Conservation (phyloP, 1,140 invertebrate species). For the Manduca sexta region DNA sequence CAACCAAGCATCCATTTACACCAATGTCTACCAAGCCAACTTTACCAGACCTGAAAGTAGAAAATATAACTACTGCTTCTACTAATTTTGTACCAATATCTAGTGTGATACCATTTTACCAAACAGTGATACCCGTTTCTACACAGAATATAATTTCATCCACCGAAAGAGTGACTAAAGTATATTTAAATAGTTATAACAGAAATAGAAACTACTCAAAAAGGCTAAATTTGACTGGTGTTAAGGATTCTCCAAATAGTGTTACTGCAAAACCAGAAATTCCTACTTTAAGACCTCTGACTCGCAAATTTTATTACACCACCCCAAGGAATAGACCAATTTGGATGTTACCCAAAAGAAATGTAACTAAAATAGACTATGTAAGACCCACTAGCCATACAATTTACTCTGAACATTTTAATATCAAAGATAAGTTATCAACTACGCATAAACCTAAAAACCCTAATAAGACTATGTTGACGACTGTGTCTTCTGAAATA, state of each 20-base stretch:
- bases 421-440: slow-evolving; percentile 53
- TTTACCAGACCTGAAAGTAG: slow-evolving; percentile 21
- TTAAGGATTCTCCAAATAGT: slow-evolving; percentile 54
- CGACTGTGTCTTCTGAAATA: slow-evolving; percentile 59
- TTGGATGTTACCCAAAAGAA: slow-evolving; percentile 56
- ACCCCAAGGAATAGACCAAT: slow-evolving; percentile 54
- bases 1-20: slow-evolving; percentile 25
- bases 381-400: slow-evolving; percentile 31
- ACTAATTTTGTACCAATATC: slow-evolving; percentile 25
- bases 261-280: slow-evolving; percentile 39
- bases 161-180: slow-evolving; percentile 33
- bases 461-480: slow-evolving; percentile 35
- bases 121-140: slow-evolving; percentile 36
- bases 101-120: slow-evolving; percentile 21
- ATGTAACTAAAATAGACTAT: slow-evolving; percentile 29
- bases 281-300: slow-evolving; percentile 28
- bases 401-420: slow-evolving; percentile 63
- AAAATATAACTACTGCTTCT: slow-evolving; percentile 24
- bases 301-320: slow-evolving; percentile 49
- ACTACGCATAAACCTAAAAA: slow-evolving; percentile 22
- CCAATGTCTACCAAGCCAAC: slow-evolving; percentile 19
- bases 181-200: slow-evolving; percentile 32
- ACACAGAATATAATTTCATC: slow-evolving; percentile 41
- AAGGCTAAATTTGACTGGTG: slow-evolving; percentile 43
- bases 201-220: slow-evolving; percentile 59